Evolutionary conservation across 2,888 invertebrate genomes (phyloP).

Genomic region (Rhingia campestris): DNA sequence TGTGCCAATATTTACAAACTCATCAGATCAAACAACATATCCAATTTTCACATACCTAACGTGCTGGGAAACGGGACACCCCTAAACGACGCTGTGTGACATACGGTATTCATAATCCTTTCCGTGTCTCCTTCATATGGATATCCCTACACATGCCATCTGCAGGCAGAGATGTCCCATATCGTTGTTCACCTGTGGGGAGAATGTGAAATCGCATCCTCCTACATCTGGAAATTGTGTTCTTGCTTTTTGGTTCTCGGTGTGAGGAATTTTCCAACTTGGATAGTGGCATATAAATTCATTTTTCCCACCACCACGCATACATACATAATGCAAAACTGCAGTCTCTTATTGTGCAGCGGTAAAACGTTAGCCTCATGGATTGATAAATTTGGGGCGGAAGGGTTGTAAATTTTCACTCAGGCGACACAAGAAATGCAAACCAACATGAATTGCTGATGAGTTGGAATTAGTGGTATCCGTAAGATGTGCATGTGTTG

Average conservation of each 20-base stretch:
- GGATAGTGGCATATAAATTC: constrained; percentile 44
- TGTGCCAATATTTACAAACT: constrained; percentile 75
- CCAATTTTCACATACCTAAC: constrained; percentile 75
- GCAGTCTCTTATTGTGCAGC: constrained; percentile 38
- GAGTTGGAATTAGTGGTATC: constrained; percentile 52
- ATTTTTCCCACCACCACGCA: constrained; percentile 7
- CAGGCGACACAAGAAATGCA: constrained; percentile 43
- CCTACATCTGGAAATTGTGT: constrained; percentile 46
- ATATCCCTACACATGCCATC: background rate
- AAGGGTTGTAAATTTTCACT: constrained; percentile 46
- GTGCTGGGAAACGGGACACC: constrained; percentile 41
- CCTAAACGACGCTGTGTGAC: constrained; percentile 36
- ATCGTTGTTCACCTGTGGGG: constrained; percentile 7
- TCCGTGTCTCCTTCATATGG: constrained; percentile 18
- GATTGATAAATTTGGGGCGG: constrained; percentile 43
- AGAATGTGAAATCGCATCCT: constrained; percentile 45
- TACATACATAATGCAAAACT: background rate
- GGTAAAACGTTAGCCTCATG: background rate
- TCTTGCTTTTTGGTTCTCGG: constrained; percentile 8
- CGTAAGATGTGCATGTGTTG: constrained; percentile 9
- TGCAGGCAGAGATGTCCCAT: background rate
- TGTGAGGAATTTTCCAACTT: constrained; percentile 28
- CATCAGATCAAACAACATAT: constrained; percentile 76
- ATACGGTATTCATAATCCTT: constrained; percentile 64
- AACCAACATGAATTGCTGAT: constrained; percentile 57